Conservation (phyloP, 1,140 invertebrate species). For the Drosophila kurseongensis region DNA sequence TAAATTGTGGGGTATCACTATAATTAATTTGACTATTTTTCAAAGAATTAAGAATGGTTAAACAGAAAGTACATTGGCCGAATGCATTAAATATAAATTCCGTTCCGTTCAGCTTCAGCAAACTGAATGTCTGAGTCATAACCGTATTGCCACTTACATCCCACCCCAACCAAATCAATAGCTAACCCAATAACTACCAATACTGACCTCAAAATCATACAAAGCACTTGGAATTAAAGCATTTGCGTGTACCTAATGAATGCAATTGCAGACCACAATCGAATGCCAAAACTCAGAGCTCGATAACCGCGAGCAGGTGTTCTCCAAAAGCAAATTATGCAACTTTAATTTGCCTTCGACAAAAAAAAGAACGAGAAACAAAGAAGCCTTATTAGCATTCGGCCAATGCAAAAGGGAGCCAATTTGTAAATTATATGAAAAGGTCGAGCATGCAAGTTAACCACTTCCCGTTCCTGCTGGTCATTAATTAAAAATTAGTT, state of each 20-base stretch:
- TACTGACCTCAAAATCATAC: constrained; percentile 54
- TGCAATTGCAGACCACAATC: constrained; percentile 56
- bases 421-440: constrained; percentile 77
- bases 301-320: constrained; percentile 52
- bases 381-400: constrained; percentile 65
- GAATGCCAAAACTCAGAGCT: constrained; percentile 44
- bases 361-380: constrained; percentile 21
- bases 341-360: constrained; percentile 62
- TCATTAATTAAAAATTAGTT: constrained; percentile 77
- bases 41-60: background rate
- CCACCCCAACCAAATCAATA: constrained; percentile 10
- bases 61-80: background rate
- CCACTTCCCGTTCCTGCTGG: constrained; percentile 53
- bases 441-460: constrained; percentile 72
- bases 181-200: constrained; percentile 20
- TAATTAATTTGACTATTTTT: no score
- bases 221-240: constrained; percentile 41
- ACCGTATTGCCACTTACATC: background rate
- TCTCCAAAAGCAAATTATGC: constrained; percentile 57
- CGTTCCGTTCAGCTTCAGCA: constrained; percentile 18
- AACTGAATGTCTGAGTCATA: constrained; percentile 10
- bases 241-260: constrained; percentile 74
- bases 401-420: constrained; percentile 49
- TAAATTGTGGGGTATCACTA: no score
- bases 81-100: background rate